Evolutionary conservation across 2,113 vertebrate species (phyloP).

Genomic region (Taxidea taxus): DNA sequence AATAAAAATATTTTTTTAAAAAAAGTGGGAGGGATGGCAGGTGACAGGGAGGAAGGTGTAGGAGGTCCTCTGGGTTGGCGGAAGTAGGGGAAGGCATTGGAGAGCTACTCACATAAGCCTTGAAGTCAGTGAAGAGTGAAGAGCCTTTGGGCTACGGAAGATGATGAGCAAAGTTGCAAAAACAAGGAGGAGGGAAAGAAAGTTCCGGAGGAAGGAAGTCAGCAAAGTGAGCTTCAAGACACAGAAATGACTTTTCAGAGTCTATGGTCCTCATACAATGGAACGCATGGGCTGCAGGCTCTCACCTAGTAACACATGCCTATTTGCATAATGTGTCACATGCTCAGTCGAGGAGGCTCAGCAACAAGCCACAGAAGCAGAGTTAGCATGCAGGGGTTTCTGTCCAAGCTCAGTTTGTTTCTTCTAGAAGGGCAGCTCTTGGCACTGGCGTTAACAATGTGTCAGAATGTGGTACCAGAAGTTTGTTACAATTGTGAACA

Average conservation of each 20-base stretch:
- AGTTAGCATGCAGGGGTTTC: neutral
- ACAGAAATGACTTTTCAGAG: neutral
- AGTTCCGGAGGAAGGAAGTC: neutral
- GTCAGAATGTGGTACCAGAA: neutral
- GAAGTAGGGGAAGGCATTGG: neutral
- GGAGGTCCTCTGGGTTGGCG: neutral
- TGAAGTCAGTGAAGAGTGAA: neutral
- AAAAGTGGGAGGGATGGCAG: neutral
- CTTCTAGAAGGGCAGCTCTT: neutral
- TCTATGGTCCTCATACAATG: neutral
- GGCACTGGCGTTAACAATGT: neutral
- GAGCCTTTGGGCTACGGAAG: neutral
- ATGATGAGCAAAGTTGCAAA: neutral
- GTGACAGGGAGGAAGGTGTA: too few species aligned
- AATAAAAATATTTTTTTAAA: too few species aligned
- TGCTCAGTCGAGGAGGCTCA: accelerated
- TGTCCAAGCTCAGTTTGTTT: too few species aligned
- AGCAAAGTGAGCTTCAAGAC: neutral
- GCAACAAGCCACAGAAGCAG: neutral
- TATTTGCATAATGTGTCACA: neutral
- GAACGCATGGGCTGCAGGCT: neutral
- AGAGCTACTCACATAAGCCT: neutral
- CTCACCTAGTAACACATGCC: accelerated
- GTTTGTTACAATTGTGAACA: neutral
- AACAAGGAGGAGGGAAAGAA: too few species aligned